Base-by-base conservation (phyloP, 1,140 invertebrate species). In the Drosophila asahinai region DNA sequence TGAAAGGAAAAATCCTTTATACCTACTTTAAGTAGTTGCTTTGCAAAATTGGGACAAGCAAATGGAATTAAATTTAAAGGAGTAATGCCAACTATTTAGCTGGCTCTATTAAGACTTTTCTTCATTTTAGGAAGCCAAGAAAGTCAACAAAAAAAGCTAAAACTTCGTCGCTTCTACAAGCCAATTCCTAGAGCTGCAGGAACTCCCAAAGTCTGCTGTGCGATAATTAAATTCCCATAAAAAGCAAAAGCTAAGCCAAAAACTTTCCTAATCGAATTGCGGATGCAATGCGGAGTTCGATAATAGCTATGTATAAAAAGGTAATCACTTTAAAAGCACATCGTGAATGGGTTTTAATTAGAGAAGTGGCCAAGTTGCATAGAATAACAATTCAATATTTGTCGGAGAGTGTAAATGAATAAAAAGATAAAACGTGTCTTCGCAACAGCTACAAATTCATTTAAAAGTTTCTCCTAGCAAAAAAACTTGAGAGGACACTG, bases 181-280 rank as follows among this genome's bases (percentile, higher is more conserved):
- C 19, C n/a, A 27, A 33, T 17, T 40, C 17, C 42, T 43, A n/a
- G n/a, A 49, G 9, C 25, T 49, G 15, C 36, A 33, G 51, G 6
- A 22, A 5, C 9, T 14, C 17, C 27, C 1, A n/a, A 49, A 6
- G 66, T 12, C 40, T 36, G 27, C 33, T n/a, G 65, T 36, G 38
- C 36, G 38, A 73, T 73, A 73, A 73, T 73, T 73, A 61, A 61
- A 61, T 73, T 60, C 54, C n/a, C 67, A 60, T 59, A 45, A 62
- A 72, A 73, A 49, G 8, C 22, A 11, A 17, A 19, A 52, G 47
- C 30, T 45, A 6, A 17, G 38, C 17, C 14, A 49, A 72, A 61
- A 60, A 68, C 45, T 73, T 73, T 72, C 15, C 54, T 22, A 59
- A 61, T 61, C 38, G 45, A 61, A 47, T 73, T 42, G n/a, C 14